Evolutionary conservation across 2,797 vertebrate genomes (phyloP).

Genomic region (Myripristis murdjan): DNA sequence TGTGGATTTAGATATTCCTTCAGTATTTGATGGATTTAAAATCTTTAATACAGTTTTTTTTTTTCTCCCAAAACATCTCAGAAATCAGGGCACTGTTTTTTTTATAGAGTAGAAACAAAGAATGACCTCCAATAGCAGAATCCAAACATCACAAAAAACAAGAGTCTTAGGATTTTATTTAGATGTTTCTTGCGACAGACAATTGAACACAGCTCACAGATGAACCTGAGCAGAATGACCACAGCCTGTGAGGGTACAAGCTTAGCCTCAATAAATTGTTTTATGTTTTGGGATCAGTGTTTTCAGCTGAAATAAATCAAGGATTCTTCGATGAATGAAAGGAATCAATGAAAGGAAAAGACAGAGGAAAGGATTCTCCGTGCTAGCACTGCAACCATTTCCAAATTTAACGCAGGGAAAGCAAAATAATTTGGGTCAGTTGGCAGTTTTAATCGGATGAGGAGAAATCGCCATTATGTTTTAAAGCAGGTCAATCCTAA

Average conservation of each 20-base stretch:
- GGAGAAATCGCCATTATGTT: slow-evolving; percentile 78
- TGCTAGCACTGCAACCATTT: slow-evolving; percentile 35
- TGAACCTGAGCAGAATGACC: slow-evolving; percentile 28
- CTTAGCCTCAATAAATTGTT: slow-evolving; percentile 6
- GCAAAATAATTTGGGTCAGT: slow-evolving; percentile 74
- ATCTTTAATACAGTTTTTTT: neutral
- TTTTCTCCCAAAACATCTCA: neutral
- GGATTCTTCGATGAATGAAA: slow-evolving; percentile 39
- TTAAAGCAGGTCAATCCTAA: slow-evolving; percentile 82
- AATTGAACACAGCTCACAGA: slow-evolving; percentile 12
- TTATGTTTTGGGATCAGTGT: slow-evolving; percentile 2
- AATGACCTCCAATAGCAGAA: slow-evolving; percentile 5
- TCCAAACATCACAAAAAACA: slow-evolving; percentile 9
- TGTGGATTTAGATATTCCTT: too few relatives aligned
- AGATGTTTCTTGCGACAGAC: slow-evolving; percentile 21
- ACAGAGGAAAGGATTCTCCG: slow-evolving; percentile 43
- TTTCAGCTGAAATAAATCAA: slow-evolving; percentile 39
- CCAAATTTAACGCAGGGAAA: slow-evolving; percentile 45
- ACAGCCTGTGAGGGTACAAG: slow-evolving; percentile 32
- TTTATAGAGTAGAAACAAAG: neutral
- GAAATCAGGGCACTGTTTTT: neutral
- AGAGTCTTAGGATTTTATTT: slow-evolving; percentile 17
- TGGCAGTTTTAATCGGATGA: slow-evolving; percentile 75
- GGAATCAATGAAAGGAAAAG: slow-evolving; percentile 1
- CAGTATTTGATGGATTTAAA: too few relatives aligned